Evolutionary conservation across 2,797 vertebrate genomes (phyloP).

Genomic region (Halcyon leucocephala): DNA sequence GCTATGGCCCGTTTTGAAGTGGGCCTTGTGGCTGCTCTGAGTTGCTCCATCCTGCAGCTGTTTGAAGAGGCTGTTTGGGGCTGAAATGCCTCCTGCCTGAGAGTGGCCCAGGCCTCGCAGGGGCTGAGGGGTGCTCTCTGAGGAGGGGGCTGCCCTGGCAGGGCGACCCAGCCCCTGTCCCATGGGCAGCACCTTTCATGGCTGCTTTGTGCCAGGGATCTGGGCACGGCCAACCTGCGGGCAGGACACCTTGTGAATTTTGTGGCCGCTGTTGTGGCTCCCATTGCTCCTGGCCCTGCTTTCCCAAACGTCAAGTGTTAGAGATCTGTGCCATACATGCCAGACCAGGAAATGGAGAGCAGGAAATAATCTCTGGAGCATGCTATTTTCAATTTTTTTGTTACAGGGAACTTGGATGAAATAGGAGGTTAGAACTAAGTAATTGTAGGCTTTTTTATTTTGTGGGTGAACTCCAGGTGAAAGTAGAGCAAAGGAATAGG

Average conservation of each 20-base stretch:
- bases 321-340: neutral
- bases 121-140: neutral
- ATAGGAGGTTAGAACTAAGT: neutral
- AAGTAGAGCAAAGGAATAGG: neutral
- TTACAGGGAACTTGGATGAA: neutral
- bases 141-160: neutral
- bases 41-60: neutral
- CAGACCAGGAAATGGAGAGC: neutral
- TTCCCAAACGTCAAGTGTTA: neutral
- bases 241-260: too few species aligned
- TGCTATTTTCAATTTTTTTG: neutral
- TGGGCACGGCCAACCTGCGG: fast-evolving
- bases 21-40: too few species aligned
- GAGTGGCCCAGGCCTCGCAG: fast-evolving
- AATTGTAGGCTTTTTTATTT: neutral
- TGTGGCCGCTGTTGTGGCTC: fast-evolving
- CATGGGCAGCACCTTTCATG: fast-evolving
- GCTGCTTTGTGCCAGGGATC: neutral
- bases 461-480: neutral
- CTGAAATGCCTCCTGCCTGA: neutral
- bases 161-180: fast-evolving
- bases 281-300: fast-evolving
- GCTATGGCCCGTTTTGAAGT: neutral
- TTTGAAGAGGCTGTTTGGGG: neutral
- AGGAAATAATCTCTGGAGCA: neutral